Evolutionary conservation across 2,888 invertebrate genomes (phyloP), one percentile per base, ranked within the genome.

Genomic region (Plutella xylostella): DNA sequence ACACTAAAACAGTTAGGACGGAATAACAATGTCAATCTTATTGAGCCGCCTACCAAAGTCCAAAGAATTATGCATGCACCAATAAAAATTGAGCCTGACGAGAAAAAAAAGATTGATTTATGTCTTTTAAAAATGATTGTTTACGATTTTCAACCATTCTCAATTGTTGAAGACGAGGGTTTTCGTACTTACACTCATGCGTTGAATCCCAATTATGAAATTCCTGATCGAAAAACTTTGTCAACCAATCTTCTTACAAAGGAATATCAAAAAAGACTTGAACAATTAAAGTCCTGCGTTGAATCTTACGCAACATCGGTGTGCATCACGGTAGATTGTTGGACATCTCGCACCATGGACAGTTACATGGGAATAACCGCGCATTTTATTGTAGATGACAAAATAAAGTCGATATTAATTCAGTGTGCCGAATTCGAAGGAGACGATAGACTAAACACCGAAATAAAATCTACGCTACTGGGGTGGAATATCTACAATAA

Each of bases 101-200:
- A 21, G 12, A n/a, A 18, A 42, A 42, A 34, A 25, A 42, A 34
- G 42, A 42, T 35, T 46, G 35, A 42, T 42, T 42, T 42, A 37
- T 42, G 25, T 25, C 28, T 37, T 46, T 33, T 33, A n/a, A 33
- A 33, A 46, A 46, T 42, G 42, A 33, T 35, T 18, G 25, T 42
- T 34, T 46, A 42, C 37, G 45, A 46, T n/a, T 42, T 46, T 42
- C 45, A 46, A 46, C 45, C 45, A 46, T 46, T 46, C 30, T 37
- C 25, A 18, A 46, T 42, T 1, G 45, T 46, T 35, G 42, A 46
- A 46, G 45, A 42, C 37, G 45, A 28, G 2, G 45, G 45, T 35
- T 46, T 46, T 37, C 34, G 18, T n/a, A 22, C 22, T 28, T 45
- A 42, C 21, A 34, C 37, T 22, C 18, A 45, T 46, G 42, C 42